A percentile compares a stretch with the other conserved stretches of the same genome.
Conservation (phyloP, 37 sponge, comb jelly and placozoan genomes). For the Halichondria panicea region DNA sequence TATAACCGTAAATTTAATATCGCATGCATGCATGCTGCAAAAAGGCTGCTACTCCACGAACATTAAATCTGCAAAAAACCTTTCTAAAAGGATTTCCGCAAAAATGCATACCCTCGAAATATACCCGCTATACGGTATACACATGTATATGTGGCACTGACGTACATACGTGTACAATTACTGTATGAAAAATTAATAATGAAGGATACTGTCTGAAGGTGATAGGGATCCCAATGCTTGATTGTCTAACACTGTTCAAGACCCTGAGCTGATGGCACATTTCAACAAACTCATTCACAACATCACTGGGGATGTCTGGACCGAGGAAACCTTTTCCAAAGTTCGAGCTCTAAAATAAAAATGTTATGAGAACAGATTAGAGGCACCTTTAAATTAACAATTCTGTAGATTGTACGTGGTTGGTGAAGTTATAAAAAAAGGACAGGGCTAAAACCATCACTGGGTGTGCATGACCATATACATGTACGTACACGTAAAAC, state of each 20-base stretch:
- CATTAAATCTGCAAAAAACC: too few relatives aligned
- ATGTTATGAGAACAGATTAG: background rate
- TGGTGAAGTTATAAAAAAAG: too few relatives aligned
- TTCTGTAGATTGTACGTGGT: background rate
- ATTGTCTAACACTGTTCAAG: slow-evolving; percentile 76
- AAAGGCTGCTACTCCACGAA: too few relatives aligned
- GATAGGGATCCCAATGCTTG: slow-evolving; percentile 81
- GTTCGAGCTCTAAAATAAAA: slow-evolving; percentile 54
- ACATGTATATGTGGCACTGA: background rate
- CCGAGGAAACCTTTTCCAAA: slow-evolving; percentile 85
- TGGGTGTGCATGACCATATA: background rate
- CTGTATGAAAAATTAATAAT: background rate
- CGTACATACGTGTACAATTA: too few relatives aligned
- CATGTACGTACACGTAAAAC: too few relatives aligned
- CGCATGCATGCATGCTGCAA: too few relatives aligned
- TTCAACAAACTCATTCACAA: slow-evolving; percentile 62
- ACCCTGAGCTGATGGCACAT: slow-evolving; percentile 79
- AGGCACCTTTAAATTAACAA: background rate
- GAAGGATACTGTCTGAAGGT: slow-evolving; percentile 86
- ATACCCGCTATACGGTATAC: too few relatives aligned
- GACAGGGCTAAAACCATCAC: too few relatives aligned
- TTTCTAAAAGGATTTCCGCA: too few relatives aligned
- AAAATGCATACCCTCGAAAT: too few relatives aligned
- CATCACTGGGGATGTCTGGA: slow-evolving; percentile 51
- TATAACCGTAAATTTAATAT: too few relatives aligned